Evolutionary conservation across 2,888 invertebrate species (phyloP).

Genomic region (Orthosia cruda): DNA sequence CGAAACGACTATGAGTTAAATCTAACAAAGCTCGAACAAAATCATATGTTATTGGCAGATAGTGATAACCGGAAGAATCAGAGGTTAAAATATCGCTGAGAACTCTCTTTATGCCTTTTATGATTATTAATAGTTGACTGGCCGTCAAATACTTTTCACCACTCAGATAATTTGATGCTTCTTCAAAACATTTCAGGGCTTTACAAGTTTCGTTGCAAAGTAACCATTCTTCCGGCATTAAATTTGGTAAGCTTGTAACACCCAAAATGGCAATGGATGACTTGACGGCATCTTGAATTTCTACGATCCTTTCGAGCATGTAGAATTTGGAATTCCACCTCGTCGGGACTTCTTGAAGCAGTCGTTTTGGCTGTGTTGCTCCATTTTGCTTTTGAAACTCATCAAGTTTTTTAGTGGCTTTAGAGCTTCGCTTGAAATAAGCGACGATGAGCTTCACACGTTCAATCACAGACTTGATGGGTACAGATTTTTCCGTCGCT

Average conservation of each 20-base stretch:
- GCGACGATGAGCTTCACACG: slow-evolving; percentile 41
- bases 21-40: slow-evolving; percentile 25
- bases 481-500: slow-evolving; percentile 30
- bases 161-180: slow-evolving; percentile 47
- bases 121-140: slow-evolving; percentile 33
- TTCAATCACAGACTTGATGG: slow-evolving; percentile 19
- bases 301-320: slow-evolving; percentile 47
- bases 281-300: slow-evolving; percentile 42
- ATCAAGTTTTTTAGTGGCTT: slow-evolving; percentile 37
- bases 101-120: slow-evolving; percentile 36
- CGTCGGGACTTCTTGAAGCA: slow-evolving; percentile 43
- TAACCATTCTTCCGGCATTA: slow-evolving; percentile 51
- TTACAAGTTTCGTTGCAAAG: slow-evolving; percentile 45
- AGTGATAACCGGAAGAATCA: slow-evolving; percentile 27
- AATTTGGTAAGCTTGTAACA: slow-evolving; percentile 49
- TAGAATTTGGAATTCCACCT: slow-evolving; percentile 55
- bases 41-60: slow-evolving; percentile 25
- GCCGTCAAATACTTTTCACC: slow-evolving; percentile 50
- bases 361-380: slow-evolving; percentile 39
- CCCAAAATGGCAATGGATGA: slow-evolving; percentile 32
- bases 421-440: slow-evolving; percentile 46
- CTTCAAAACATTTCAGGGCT: slow-evolving; percentile 51
- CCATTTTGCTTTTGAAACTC: slow-evolving; percentile 47
- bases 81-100: slow-evolving; percentile 28
- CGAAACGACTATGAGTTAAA: slow-evolving; percentile 36